Conservation (phyloP, 2,113 vertebrate species). For the Onychostoma macrolepis region DNA sequence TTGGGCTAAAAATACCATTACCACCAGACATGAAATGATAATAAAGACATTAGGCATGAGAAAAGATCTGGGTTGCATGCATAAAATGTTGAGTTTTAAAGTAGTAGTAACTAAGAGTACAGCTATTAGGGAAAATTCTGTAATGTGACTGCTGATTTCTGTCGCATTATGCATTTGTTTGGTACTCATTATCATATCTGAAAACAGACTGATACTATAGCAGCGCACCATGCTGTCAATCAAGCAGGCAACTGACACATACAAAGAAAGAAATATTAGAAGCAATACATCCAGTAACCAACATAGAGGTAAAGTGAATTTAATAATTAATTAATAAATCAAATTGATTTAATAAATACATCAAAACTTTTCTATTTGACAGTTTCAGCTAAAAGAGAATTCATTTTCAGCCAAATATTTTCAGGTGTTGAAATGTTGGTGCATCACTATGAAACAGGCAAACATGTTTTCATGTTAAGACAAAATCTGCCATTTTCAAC, state of each 20-base stretch:
- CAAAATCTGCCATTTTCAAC: not conserved
- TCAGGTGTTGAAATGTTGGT: no score
- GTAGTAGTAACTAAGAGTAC: not conserved
- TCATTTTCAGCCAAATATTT: no score
- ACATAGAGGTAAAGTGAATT: not conserved
- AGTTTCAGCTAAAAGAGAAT: no score
- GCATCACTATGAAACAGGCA: not conserved
- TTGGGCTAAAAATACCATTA: slow-evolving; percentile 22
- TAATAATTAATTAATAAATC: no score
- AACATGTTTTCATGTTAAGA: not conserved
- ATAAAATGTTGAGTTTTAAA: not conserved
- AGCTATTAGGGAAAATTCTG: not conserved
- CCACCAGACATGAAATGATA: not conserved
- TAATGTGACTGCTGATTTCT: slow-evolving; percentile 9
- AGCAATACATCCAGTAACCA: not conserved
- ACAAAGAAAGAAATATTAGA: not conserved
- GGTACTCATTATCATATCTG: slow-evolving; percentile 2
- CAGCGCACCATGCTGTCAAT: not conserved
- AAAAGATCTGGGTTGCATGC: not conserved
- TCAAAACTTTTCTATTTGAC: no score
- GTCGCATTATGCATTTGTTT: not conserved
- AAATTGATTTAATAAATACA: no score
- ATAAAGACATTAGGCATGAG: not conserved
- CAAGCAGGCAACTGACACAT: not conserved
- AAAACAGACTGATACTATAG: not conserved